These are phyloP conservation scores for Zaprionus obscuricornis DNA, from an alignment of 2,888 invertebrate species.

Conservation along the genomic window DNA sequence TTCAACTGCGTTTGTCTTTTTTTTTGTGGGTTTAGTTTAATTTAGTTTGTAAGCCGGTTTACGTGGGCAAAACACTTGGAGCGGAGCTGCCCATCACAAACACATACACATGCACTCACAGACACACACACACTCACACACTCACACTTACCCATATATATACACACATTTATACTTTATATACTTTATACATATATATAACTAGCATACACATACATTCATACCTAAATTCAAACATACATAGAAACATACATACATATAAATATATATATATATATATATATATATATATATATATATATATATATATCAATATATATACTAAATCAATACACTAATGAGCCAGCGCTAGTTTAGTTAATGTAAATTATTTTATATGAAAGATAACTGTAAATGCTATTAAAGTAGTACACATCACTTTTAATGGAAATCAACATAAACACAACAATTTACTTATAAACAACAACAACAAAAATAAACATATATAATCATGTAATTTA, in stretches of 20 bases:
- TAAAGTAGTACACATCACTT: conserved; percentile 59
- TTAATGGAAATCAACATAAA: conserved; percentile 28
- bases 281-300: background rate
- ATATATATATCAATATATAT: background rate
- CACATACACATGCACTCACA: conserved; percentile 7
- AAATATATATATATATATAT: background rate
- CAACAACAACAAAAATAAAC: conserved; percentile 11
- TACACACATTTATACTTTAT: conserved; percentile 8
- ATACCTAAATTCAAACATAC: conserved; percentile 32
- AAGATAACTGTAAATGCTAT: conserved; percentile 55
- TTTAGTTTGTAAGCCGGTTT: conserved; percentile 61
- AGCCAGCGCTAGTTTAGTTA: conserved; percentile 70
- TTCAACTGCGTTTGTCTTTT: conserved; percentile 37
- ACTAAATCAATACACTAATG: too few relatives aligned
- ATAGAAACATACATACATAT: conserved; percentile 21
- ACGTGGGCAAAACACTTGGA: conserved; percentile 53
- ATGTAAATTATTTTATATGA: conserved; percentile 75
- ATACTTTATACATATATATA: background rate
- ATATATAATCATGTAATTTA: conserved; percentile 52
- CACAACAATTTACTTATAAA: conserved; percentile 10
- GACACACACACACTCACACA: conserved; percentile 26
- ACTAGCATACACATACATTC: background rate
- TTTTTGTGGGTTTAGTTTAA: conserved; percentile 66
- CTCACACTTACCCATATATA: conserved; percentile 4
- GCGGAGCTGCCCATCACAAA: conserved; percentile 48